Evolutionary conservation across 2,888 invertebrate species (phyloP), one percentile per base, ranked within the genome.

Genomic region (Coelinius sp.): DNA sequence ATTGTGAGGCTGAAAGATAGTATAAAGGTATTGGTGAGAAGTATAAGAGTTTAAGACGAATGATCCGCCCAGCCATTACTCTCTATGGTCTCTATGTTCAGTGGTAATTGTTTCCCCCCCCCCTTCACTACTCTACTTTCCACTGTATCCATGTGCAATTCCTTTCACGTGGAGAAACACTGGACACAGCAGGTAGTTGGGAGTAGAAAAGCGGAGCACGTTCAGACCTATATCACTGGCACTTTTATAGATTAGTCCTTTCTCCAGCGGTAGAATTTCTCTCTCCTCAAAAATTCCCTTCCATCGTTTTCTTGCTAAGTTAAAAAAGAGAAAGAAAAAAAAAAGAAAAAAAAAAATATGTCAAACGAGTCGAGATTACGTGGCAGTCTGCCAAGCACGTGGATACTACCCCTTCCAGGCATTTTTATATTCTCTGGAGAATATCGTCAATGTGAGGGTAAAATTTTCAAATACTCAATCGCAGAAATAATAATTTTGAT

Each of bases 171-270:
- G 27, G n/a, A 59, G 52, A 52, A 44, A 69, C 35, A 12, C 53
- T 22, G 41, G 53, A 44, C 59, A 70, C 53, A 62, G 68, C 67
- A 71, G 69, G 68, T 74, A 64, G 70, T 46, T 56, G 65, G 70
- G 72, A 71, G 62, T 56, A 41, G 41, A 63, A 63, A 76, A 75
- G 67, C 76, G 68, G 68, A 66, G 73, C 77, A 76, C 75, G 78
- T 75, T 70, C 75, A 68, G 72, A 74, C 66, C 75, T 76, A 78
- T 73, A 75, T 78, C 74, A 75, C 73, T 68, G 66, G 71, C 75
- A 78, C 78, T 78, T 70, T 75, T 76, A 75, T 76, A 76, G 78
- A 76, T 78, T 78, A 78, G 74, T 75, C 73, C 73, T 69, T 27
- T 12, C 59, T 10, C 17, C 59, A 20, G 59, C 14, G 35, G 71